Evolutionary conservation across 2,113 vertebrate genomes (phyloP).

Genomic region (Sylvia atricapilla): DNA sequence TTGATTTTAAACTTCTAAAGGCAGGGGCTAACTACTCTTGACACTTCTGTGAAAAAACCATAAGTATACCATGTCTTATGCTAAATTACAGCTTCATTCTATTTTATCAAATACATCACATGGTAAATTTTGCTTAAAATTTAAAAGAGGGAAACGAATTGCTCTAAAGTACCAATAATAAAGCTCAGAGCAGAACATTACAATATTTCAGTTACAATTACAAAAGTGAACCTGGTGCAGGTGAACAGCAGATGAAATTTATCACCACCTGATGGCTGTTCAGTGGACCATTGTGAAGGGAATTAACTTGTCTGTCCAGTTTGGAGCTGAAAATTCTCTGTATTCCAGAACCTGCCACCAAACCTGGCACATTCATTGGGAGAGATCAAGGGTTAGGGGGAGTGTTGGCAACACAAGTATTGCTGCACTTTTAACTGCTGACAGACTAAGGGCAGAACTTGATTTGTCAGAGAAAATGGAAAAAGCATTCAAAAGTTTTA

Average conservation of each 20-base stretch:
- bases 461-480: neutral
- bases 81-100: neutral
- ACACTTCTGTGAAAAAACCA: neutral
- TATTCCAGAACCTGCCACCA: constrained; percentile 25
- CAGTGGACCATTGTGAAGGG: constrained; percentile 24
- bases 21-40: neutral
- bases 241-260: constrained; percentile 36
- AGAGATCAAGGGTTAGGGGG: constrained; percentile 8
- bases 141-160: neutral
- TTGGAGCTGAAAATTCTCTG: constrained; percentile 19
- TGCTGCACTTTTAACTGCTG: constrained; percentile 9
- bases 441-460: constrained; percentile 19
- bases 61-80: neutral
- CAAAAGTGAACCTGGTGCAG: neutral
- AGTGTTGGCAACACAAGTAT: neutral
- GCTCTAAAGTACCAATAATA: neutral
- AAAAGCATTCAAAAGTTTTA: neutral
- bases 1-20: neutral
- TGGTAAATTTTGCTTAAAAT: neutral
- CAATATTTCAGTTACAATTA: constrained; percentile 29
- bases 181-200: neutral
- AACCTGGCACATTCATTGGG: constrained; percentile 9
- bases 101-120: neutral
- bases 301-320: constrained; percentile 56
- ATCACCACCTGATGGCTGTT: constrained; percentile 43